Evolutionary conservation across 2,797 vertebrate species (phyloP).

Genomic region (Liasis olivaceus): DNA sequence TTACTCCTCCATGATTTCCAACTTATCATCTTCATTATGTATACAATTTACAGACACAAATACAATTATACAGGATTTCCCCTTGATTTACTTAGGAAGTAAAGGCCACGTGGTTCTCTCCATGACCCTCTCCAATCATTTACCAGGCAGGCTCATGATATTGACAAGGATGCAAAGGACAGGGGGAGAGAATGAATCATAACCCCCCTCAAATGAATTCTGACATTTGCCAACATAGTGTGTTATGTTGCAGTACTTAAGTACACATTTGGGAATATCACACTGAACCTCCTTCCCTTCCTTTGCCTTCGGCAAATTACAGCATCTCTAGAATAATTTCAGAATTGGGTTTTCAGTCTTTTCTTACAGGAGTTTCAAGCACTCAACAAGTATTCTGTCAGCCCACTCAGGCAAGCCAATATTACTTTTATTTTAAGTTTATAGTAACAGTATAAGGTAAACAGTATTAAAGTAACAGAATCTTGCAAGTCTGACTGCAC

Average conservation of each 20-base stretch:
- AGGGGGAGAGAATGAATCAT: background rate
- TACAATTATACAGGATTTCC: conserved; percentile 36
- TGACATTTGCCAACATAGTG: background rate
- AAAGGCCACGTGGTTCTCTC: conserved; percentile 12
- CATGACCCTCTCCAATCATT: conserved; percentile 27
- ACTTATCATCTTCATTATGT: conserved; percentile 46
- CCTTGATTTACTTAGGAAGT: conserved; percentile 40
- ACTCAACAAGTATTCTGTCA: too few relatives aligned
- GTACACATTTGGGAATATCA: background rate
- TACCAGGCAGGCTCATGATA: conserved; percentile 14
- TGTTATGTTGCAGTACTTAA: background rate
- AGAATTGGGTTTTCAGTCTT: background rate
- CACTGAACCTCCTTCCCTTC: background rate
- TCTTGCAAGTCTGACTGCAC: too few relatives aligned
- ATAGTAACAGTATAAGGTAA: too few relatives aligned
- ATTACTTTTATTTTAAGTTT: too few relatives aligned
- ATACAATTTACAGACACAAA: conserved; percentile 39
- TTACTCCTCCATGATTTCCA: background rate
- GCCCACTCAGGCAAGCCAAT: too few relatives aligned
- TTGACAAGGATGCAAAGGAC: conserved; percentile 18
- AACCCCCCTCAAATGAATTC: conserved; percentile 10
- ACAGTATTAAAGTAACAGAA: too few relatives aligned
- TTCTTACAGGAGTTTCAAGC: too few relatives aligned
- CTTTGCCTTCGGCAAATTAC: rapidly evolving
- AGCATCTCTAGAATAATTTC: background rate